Percentiles rank a stretch among this genome's conserved stretches.
phyloP scores from a whole-genome alignment of 2,113 vertebrate species.

The Rhynchopsitta pachyrhyncha region DNA sequence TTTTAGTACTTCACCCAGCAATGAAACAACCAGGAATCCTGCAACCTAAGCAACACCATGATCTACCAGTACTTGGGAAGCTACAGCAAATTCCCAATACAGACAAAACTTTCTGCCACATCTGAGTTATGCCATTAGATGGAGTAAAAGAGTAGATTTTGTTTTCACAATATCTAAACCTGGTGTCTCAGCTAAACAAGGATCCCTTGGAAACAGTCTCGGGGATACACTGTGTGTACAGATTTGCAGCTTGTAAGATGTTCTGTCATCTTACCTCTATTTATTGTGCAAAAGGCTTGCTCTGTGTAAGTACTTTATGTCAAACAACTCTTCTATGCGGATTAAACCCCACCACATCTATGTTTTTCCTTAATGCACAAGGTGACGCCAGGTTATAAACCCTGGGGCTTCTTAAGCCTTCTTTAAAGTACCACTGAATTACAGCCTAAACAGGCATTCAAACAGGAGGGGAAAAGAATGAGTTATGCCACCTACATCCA shows the following conservation, averaged over 20 bases:
- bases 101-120: neutral
- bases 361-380: neutral
- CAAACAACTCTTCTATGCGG: fast-evolving
- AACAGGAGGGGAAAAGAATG: neutral
- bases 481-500: neutral
- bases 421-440: neutral
- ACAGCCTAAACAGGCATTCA: neutral
- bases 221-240: neutral
- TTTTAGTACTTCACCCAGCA: neutral
- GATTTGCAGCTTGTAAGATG: neutral
- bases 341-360: neutral
- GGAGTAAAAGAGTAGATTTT: neutral
- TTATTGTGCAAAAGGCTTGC: neutral
- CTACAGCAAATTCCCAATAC: neutral
- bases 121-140: neutral
- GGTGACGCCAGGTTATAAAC: neutral
- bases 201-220: neutral
- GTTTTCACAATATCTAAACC: neutral
- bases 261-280: neutral
- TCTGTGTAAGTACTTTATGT: neutral
- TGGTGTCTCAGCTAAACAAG: neutral
- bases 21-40: neutral
- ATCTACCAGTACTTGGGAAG: neutral
- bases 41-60: neutral
- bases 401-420: neutral